Evolutionary conservation across 1,140 invertebrate genomes (phyloP).

Genomic region (Macrocentrus cingulum): DNA sequence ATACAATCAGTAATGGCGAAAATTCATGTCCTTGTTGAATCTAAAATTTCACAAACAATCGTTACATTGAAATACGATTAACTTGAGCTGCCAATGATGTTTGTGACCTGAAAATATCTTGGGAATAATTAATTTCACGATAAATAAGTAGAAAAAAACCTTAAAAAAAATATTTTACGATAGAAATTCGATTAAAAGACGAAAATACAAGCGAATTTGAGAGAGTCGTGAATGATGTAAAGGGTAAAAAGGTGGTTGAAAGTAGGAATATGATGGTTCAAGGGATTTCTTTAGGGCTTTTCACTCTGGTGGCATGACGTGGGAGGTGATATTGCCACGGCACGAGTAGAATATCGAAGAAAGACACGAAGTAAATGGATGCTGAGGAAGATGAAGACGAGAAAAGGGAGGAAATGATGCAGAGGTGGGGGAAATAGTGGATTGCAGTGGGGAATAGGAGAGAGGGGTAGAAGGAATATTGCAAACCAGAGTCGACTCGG

Average conservation of each 20-base stretch:
- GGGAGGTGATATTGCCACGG: slow-evolving; percentile 35
- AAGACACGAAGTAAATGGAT: slow-evolving; percentile 19
- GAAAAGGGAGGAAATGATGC: background rate
- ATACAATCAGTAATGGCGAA: slow-evolving; percentile 28
- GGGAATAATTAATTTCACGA: no score
- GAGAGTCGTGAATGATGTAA: no score
- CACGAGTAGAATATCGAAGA: slow-evolving; percentile 39
- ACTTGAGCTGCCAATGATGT: no score
- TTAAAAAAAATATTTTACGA: no score
- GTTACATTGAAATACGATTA: no score
- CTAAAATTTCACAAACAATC: no score
- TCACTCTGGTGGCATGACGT: slow-evolving; percentile 17
- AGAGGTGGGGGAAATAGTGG: background rate
- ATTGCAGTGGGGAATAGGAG: slow-evolving; percentile 4
- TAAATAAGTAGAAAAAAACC: no score
- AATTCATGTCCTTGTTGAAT: background rate
- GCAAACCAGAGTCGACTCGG: slow-evolving; percentile 44
- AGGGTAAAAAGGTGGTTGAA: no score
- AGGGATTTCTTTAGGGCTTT: slow-evolving; percentile 32
- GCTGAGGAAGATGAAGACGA: background rate
- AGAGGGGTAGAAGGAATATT: slow-evolving; percentile 31
- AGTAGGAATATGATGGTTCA: no score
- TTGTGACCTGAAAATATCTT: no score
- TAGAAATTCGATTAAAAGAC: no score
- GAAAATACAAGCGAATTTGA: background rate